These are phyloP conservation scores for Bagarius yarrelli DNA, from an alignment of 2,113 vertebrate species.

Conservation along the genomic window DNA sequence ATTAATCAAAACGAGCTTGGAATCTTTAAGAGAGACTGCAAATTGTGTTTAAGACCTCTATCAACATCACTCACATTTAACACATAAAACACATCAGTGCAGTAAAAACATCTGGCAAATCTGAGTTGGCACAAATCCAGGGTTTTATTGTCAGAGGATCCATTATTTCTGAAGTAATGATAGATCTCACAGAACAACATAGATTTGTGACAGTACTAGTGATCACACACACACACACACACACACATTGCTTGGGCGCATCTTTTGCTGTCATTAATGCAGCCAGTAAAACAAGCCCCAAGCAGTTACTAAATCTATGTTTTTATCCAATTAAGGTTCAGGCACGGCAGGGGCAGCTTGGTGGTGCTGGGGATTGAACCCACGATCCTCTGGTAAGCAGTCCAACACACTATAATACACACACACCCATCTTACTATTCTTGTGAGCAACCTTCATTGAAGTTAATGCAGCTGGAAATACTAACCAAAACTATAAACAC, in stretches of 20 bases:
- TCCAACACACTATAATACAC: too few relatives aligned
- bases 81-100: background rate
- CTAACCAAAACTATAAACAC: too few relatives aligned
- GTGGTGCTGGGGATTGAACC: too few relatives aligned
- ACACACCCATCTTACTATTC: too few relatives aligned
- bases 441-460: background rate
- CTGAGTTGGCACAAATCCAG: background rate
- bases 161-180: background rate
- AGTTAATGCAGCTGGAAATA: background rate
- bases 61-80: background rate
- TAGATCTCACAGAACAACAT: background rate
- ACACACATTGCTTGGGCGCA: too few relatives aligned
- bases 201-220: background rate
- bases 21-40: background rate
- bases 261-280: too few relatives aligned
- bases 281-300: too few relatives aligned
- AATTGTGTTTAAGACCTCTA: background rate
- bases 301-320: too few relatives aligned
- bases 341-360: too few relatives aligned
- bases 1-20: background rate
- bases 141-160: background rate
- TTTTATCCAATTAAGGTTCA: too few relatives aligned
- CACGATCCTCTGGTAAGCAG: too few relatives aligned
- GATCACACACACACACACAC: background rate
- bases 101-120: background rate